phyloP scores from a whole-genome alignment of 1,140 invertebrate species.

The Onthophagus taurus region DNA sequence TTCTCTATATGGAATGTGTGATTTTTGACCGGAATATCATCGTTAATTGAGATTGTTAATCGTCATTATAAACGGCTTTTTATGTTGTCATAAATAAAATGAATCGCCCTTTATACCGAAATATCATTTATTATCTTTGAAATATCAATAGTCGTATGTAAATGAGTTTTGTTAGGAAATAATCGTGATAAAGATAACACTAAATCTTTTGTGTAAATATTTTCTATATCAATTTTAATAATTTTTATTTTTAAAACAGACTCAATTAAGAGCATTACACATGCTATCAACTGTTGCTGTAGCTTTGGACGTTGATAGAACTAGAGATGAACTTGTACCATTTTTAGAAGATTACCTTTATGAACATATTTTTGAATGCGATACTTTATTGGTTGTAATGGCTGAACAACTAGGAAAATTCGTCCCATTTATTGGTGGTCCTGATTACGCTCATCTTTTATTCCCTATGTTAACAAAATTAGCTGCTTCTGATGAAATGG shows the following conservation, averaged over 20 bases:
- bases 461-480: constrained; percentile 24
- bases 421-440: constrained; percentile 28
- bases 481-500: constrained; percentile 24
- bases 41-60: too few relatives aligned
- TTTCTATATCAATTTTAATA: background rate
- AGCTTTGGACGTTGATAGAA: constrained; percentile 21
- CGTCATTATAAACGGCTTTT: too few relatives aligned
- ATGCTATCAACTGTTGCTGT: constrained; percentile 23
- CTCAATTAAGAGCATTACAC: constrained; percentile 24
- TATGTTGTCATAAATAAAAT: too few relatives aligned
- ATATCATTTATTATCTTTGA: too few relatives aligned
- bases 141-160: background rate
- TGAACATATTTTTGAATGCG: constrained; percentile 18
- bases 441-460: constrained; percentile 21
- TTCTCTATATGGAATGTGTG: too few relatives aligned
- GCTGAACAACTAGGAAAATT: constrained; percentile 26
- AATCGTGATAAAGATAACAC: constrained; percentile 3
- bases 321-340: constrained; percentile 25
- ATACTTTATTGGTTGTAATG: constrained; percentile 25
- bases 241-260: constrained; percentile 13
- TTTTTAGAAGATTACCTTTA: constrained; percentile 20
- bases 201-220: background rate
- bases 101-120: too few relatives aligned
- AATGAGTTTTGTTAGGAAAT: too few relatives aligned
- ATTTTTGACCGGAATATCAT: too few relatives aligned